Base-by-base conservation (phyloP, 2,113 vertebrate genomes). In the Myanophis thanlyinensis region DNA sequence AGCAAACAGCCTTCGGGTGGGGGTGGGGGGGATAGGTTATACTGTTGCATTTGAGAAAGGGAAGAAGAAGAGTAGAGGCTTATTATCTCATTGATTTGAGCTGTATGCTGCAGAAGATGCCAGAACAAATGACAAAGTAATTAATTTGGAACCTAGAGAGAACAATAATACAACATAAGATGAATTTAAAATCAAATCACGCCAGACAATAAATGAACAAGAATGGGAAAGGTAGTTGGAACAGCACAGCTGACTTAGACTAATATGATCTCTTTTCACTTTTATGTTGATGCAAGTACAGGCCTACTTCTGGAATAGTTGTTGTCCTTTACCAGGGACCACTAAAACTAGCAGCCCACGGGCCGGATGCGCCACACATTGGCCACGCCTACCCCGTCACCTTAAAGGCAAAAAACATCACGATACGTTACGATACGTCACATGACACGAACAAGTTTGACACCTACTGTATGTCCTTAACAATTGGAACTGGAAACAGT, bases 41-140 rank as follows among this genome's bases (percentile, higher is more conserved):
- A 86, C 62, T 90, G n/a, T 18, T 59, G 44, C 49, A 62, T n/a
- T 20, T 86, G 46, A 62, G 80, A 51, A 92, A 85, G 52, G n/a
- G 52, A 89, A 89, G 46, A 67, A 7, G 30, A 90, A 93, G 80
- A 90, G 53, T 59, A 92, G 30, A 88, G 47, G 47, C 44, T 59
- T 88, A 89, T 53, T 51, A 48, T 54, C 7, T 44, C 52, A 22
- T 51, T 89, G 88, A 23, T 73, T 92, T 92, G 88, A 56, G 46
- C 48, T 47, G 49, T 23, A 54, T 40, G 53, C 44, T 92, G 35
- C 56, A 23, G 80, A 90, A 90, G 53, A 80, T 92, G 86, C 59
- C 88, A 93, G 84, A 89, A 23, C 88, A 90, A 59, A 90, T 86
- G 80, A 90, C 89, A 51, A 90, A 93, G 51, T 47, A 92, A 89